Evolutionary conservation across 2,113 vertebrate genomes (phyloP), one percentile per base, ranked within the genome.

Genomic region (Myotis yumanensis): DNA sequence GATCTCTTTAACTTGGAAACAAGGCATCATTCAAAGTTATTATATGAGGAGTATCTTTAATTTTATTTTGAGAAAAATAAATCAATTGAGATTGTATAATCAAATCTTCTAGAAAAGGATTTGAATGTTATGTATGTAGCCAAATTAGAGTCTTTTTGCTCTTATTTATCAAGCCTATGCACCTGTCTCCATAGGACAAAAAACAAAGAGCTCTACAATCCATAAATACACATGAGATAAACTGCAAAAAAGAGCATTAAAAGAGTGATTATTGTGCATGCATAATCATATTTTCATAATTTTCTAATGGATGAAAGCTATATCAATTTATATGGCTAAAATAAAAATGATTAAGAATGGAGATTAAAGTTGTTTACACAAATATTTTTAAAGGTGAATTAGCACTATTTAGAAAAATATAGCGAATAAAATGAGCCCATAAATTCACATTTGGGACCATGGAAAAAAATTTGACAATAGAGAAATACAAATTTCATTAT

Each of bases 201-300:
- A n/a, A n/a, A 52, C 1, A 62, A 69, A 85, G 4, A 37, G 32
- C 11, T 92, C 5, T 22, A 28, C 2, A 79, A 32, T 62, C 15
- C 6, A 77, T 37, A 54, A 54, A 71, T 32, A 25, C 0, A 28
- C 46, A 52, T 52, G 59, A 86, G 30, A 37, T 77, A 16, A 89
- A 66, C 11, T 46, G 17, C 5, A 77, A 77, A 72, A 69, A 37
- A 71, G 16, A 66, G 7, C 4, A 79, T 69, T 84, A 66, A 91
- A 96, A 77, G 43, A 71, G 7, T 85, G 8, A 83, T 86, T 90
- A 40, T 5, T 88, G 4, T 71, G 22, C 5, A 66, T 43, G 11
- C 2, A 32, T 86, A 87, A 87, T 87, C 92, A 52, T 48, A 85
- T 90, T 82, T 86, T 80, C 25, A 85, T 75, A 72, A 92, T 7